A percentile compares a stretch with the other conserved stretches of the same genome.
Conservation (phyloP, 2,113 vertebrate species). For the Prionailurus viverrinus region DNA sequence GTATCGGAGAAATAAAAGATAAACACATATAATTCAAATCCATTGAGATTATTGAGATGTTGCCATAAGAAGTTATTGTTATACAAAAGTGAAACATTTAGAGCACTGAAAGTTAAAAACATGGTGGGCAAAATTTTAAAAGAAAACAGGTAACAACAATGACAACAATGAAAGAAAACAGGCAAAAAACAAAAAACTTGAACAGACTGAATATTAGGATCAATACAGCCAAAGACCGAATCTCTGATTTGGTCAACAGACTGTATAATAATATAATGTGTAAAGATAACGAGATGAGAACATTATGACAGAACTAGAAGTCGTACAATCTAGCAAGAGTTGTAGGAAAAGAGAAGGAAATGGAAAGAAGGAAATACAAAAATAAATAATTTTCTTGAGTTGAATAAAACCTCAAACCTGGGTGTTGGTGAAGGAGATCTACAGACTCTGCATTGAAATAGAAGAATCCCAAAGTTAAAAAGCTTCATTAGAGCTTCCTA, state of each 20-base stretch:
- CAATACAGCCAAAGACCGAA: background rate
- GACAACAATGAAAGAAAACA: background rate
- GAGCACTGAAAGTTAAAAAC: background rate
- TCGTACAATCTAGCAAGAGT: background rate
- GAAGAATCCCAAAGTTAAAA: background rate
- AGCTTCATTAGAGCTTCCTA: background rate
- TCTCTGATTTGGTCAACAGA: background rate
- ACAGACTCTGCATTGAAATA: background rate
- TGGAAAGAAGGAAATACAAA: background rate
- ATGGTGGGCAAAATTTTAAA: background rate
- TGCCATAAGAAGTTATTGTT: background rate
- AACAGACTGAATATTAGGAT: background rate
- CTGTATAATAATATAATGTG: background rate
- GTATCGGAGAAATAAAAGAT: background rate
- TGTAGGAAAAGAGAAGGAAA: background rate
- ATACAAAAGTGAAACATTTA: background rate
- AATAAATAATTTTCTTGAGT: background rate
- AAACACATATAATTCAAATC: background rate
- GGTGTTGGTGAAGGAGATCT: background rate
- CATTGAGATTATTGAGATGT: background rate
- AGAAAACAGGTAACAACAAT: background rate
- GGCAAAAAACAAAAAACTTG: background rate
- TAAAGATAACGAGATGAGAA: background rate
- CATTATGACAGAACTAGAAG: background rate
- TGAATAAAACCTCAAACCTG: background rate